These are phyloP conservation scores for Metopolophium dirhodum DNA, from an alignment of 1,140 invertebrate species.

Conservation along the genomic window DNA sequence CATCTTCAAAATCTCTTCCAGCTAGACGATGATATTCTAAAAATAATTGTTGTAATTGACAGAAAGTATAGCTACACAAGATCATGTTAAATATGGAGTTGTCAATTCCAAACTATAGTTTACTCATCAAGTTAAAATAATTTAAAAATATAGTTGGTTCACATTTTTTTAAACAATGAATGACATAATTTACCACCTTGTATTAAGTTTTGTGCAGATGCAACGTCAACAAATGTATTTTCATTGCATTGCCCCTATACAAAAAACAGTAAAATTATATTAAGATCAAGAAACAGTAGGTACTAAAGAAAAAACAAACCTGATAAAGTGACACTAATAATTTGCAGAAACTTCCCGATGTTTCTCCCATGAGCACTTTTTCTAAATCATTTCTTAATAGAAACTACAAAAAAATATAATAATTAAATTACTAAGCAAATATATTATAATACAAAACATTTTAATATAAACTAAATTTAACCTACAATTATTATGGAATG, in stretches of 20 bases:
- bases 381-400: constrained; percentile 75
- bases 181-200: constrained; percentile 70
- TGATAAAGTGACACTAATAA: constrained; percentile 76
- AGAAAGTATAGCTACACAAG: constrained; percentile 65
- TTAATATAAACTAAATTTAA: too few species aligned
- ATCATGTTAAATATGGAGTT: constrained; percentile 86
- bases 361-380: constrained; percentile 78
- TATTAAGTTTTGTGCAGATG: constrained; percentile 72
- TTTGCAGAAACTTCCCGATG: constrained; percentile 84
- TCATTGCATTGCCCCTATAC: constrained; percentile 75
- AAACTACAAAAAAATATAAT: constrained; percentile 65
- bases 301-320: constrained; percentile 54
- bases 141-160: not conserved
- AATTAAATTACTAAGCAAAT: not conserved
- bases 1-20: constrained; percentile 82
- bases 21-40: constrained; percentile 77
- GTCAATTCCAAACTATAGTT: constrained; percentile 82
- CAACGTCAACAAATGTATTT: constrained; percentile 71
- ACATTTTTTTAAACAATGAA: not conserved
- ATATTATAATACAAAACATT: too few species aligned
- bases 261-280: constrained; percentile 66
- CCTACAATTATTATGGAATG: too few species aligned
- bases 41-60: constrained; percentile 75
- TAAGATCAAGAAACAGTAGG: not conserved
- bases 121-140: constrained; percentile 66